Evolutionary conservation across 2,888 invertebrate species (phyloP), one percentile per base, ranked within the genome.

Genomic region (Scelioninae gen. 1): DNA sequence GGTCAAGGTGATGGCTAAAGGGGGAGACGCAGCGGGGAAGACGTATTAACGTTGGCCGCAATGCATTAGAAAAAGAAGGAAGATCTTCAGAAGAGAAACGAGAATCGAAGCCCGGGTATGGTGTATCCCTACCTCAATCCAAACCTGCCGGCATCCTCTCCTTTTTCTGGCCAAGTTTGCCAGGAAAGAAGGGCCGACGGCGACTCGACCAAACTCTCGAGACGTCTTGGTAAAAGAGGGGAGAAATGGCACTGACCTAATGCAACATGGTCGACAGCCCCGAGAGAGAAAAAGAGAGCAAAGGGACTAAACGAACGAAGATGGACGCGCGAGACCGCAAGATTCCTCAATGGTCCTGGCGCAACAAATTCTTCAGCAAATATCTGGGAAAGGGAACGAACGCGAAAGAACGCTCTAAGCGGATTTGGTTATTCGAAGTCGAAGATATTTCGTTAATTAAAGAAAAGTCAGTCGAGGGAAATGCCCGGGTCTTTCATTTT

Each of bases 191-290:
- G 83, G 83, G 77, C 82, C 78, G 77, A 51, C 65, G 83, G 43
- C 77, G 82, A 72, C 88, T 68, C 66, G 74, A 75, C 78, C 71
- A 77, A 81, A 80, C 75, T 76, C 63, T 69, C 56, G 74, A 75
- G 75, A 56, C 79, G 60, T 8, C 40, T n/a, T 5, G 43, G 11
- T 38, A 38, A n/a, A 10, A 31, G 43, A 45, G 51, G 56, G 62
- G 40, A 66, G 72, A 82, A 88, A 84, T 88, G 90, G 89, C 90
- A 90, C 90, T 90, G 90, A 89, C 90, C 90, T 90, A 90, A 89
- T 89, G 89, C 88, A 90, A 90, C 89, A 88, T 88, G 88, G 86
- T 84, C 84, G 85, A 82, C 81, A 81, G 85, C 82, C 82, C 78
- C 78, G 81, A 81, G 87, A 83, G 66, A 62, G 83, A 79, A 81